Conservation (phyloP, 1,140 invertebrate genomes). For the Oedothorax gibbosus region DNA sequence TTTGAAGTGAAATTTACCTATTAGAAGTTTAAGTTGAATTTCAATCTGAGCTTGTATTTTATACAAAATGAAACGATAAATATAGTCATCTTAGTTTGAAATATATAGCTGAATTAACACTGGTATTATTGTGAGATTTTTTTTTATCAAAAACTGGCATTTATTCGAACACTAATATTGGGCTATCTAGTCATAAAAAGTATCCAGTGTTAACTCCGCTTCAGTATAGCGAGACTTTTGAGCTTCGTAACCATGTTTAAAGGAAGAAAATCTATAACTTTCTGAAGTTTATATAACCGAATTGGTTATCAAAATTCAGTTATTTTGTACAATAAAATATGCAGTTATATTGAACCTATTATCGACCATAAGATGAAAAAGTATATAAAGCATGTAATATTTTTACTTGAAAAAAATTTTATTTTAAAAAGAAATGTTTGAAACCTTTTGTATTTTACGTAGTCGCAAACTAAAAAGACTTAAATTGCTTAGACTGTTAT, state of each 20-base stretch:
- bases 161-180: neutral
- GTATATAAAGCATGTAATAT: too few species aligned
- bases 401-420: too few species aligned
- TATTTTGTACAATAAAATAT: too few species aligned
- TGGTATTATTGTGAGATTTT: neutral
- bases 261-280: too few species aligned
- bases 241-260: too few species aligned
- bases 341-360: too few species aligned
- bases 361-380: too few species aligned
- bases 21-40: constrained; percentile 2
- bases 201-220: neutral
- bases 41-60: constrained; percentile 45
- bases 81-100: constrained; percentile 6
- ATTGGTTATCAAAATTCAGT: too few species aligned
- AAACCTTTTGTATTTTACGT: too few species aligned
- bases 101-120: neutral
- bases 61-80: constrained; percentile 1
- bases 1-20: neutral
- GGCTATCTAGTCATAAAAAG: neutral
- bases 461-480: neutral
- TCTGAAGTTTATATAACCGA: too few species aligned
- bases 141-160: neutral
- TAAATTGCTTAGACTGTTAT: neutral
- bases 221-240: too few species aligned
- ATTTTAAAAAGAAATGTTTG: too few species aligned